Evolutionary conservation across 2,888 invertebrate genomes (phyloP).

Genomic region (Papilio protenor): DNA sequence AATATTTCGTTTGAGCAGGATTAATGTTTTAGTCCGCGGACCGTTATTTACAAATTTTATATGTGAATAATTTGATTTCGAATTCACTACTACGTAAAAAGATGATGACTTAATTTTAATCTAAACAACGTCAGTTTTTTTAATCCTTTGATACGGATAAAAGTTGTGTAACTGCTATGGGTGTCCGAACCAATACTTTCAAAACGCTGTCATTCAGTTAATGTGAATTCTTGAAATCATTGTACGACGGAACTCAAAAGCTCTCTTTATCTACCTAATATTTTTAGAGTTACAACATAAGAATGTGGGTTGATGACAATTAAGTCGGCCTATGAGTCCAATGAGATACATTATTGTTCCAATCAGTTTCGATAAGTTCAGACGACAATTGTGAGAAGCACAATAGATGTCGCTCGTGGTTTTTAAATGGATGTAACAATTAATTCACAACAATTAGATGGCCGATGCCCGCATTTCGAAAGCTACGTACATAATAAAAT

Average conservation of each 20-base stretch:
- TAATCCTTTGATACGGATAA: not conserved
- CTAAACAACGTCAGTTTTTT: not conserved
- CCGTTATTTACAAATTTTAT: conserved; percentile 36
- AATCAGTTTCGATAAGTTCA: conserved; percentile 72
- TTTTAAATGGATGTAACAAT: conserved; percentile 84
- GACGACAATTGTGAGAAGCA: conserved; percentile 74
- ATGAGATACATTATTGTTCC: conserved; percentile 71
- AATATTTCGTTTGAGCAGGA: conserved; percentile 60
- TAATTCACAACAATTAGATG: conserved; percentile 83
- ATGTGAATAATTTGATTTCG: conserved; percentile 6
- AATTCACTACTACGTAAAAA: conserved; percentile 4
- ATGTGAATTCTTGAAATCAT: not conserved
- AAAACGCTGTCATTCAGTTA: not conserved
- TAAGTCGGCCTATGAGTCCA: conserved; percentile 58
- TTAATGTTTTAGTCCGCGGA: conserved; percentile 52
- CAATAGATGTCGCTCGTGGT: conserved; percentile 76
- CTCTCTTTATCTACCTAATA: not conserved
- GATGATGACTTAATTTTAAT: conserved; percentile 28
- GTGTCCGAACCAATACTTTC: not conserved
- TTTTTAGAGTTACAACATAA: not conserved
- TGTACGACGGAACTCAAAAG: not conserved
- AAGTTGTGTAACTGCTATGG: not conserved
- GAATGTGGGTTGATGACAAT: conserved; percentile 16
- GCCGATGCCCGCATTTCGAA: conserved; percentile 81
- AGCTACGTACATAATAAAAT: conserved; percentile 56